These are phyloP conservation scores for Cyrtodaria siliqua DNA, from an alignment of 2,888 invertebrate species.

Conservation along the genomic window DNA sequence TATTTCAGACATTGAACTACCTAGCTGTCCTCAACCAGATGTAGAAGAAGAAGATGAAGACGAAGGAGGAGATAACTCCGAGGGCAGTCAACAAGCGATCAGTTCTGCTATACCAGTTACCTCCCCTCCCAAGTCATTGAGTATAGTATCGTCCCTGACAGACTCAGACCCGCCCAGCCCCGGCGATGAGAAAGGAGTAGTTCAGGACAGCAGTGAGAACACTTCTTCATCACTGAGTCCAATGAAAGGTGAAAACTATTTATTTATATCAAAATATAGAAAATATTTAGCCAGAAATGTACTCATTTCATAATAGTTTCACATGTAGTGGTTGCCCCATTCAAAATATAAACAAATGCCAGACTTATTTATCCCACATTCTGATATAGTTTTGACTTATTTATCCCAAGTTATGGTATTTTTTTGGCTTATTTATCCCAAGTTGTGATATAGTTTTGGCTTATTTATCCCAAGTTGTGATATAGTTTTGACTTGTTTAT, in stretches of 20 bases:
- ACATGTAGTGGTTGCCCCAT: too few species aligned
- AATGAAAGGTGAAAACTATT: constrained; percentile 13
- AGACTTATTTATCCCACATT: too few species aligned
- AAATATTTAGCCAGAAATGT: too few species aligned
- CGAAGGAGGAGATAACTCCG: background rate
- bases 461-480: too few species aligned
- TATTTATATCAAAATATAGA: too few species aligned
- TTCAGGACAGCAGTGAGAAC: constrained; percentile 1
- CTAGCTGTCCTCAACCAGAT: constrained; percentile 58
- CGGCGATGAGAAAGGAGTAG: background rate
- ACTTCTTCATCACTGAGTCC: background rate
- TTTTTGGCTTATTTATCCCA: too few species aligned
- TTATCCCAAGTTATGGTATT: too few species aligned
- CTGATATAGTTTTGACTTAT: too few species aligned
- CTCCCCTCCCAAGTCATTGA: constrained; percentile 47
- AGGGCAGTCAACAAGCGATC: constrained; percentile 10
- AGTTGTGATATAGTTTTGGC: too few species aligned
- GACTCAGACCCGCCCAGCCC: constrained; percentile 65
- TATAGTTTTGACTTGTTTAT: too few species aligned
- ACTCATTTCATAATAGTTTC: too few species aligned
- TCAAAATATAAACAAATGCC: too few species aligned
- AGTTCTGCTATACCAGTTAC: constrained; percentile 33
- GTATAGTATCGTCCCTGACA: constrained; percentile 53
- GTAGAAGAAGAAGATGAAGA: constrained; percentile 13
- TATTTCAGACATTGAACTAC: constrained; percentile 69